Evolutionary conservation across 2,888 invertebrate genomes (phyloP).

Genomic region (Heliconius ethilla): DNA sequence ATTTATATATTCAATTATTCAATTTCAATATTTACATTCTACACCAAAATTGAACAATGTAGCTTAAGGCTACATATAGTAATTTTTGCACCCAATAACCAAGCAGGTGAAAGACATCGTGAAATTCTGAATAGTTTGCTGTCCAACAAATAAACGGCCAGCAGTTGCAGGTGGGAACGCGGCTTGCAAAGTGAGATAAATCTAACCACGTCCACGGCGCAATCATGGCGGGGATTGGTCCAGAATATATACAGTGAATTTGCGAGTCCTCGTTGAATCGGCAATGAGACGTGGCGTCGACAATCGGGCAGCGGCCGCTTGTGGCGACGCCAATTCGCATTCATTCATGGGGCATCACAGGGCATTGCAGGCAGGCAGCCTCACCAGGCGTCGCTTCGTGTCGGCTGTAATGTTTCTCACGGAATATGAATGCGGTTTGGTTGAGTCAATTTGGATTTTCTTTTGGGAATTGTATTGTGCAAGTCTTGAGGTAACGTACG

Average conservation of each 20-base stretch:
- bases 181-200: constrained; percentile 46
- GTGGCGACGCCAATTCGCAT: constrained; percentile 73
- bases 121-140: constrained; percentile 32
- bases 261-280: constrained; percentile 64
- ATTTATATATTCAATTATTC: no score
- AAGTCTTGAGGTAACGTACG: neutral
- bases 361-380: constrained; percentile 46
- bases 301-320: constrained; percentile 75
- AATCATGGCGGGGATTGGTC: constrained; percentile 54
- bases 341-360: constrained; percentile 70
- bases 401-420: constrained; percentile 57
- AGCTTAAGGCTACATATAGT: neutral
- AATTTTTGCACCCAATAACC: constrained; percentile 18
- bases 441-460: constrained; percentile 23
- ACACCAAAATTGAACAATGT: neutral
- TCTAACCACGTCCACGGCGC: constrained; percentile 52
- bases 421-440: constrained; percentile 65
- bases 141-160: constrained; percentile 43
- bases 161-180: constrained; percentile 48
- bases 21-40: no score
- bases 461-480: neutral
- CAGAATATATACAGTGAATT: constrained; percentile 64
- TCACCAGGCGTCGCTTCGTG: constrained; percentile 43
- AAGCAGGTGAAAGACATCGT: constrained; percentile 28
- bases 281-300: constrained; percentile 75